Percentiles rank a stretch among this genome's conserved stretches.
phyloP scores from a whole-genome alignment of 2,888 invertebrate genomes.

The Myopa testacea region DNA sequence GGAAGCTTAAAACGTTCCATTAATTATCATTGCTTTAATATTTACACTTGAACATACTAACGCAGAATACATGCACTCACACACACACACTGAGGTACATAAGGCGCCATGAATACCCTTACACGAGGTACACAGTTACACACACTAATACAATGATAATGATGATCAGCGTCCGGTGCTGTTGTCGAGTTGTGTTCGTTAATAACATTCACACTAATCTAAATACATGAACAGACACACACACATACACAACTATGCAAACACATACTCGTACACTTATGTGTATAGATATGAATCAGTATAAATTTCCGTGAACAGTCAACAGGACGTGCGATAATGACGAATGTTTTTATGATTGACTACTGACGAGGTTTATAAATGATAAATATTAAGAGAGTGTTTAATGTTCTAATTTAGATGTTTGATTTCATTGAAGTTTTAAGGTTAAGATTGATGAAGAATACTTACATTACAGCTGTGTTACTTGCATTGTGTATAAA shows the following conservation, averaged over 20 bases:
- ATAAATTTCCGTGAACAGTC: background rate
- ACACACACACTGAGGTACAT: no score
- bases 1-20: background rate
- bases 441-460: background rate
- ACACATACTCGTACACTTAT: no score
- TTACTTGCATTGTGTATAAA: no score
- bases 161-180: no score
- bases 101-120: no score
- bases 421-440: no score
- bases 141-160: no score
- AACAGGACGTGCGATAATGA: constrained; percentile 28
- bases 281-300: background rate
- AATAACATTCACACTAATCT: background rate
- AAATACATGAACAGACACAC: background rate
- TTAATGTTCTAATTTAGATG: background rate
- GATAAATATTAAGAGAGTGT: background rate
- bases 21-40: background rate
- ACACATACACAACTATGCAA: background rate
- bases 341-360: constrained; percentile 22
- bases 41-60: background rate
- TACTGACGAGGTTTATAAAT: background rate
- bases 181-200: no score
- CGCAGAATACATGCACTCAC: background rate
- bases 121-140: no score
- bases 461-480: background rate